These are phyloP conservation scores for Nezara viridula DNA, from an alignment of 2,888 invertebrate species.

Conservation along the genomic window DNA sequence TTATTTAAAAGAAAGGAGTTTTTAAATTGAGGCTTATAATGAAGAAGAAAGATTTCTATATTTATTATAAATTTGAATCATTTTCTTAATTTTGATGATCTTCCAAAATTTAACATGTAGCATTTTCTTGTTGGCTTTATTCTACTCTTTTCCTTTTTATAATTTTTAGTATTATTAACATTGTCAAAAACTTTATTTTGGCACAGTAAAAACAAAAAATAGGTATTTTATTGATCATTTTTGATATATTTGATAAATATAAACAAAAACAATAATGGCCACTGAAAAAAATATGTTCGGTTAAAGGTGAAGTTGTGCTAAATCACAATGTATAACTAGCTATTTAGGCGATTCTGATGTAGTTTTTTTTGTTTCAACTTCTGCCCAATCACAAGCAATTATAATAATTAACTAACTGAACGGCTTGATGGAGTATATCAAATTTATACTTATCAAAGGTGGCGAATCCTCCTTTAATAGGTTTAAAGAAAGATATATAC, in stretches of 20 bases:
- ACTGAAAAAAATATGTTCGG: not conserved
- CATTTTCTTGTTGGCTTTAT: not conserved
- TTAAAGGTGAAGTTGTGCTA: not conserved
- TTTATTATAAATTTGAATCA: not conserved
- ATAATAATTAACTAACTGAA: not conserved
- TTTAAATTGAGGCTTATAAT: not conserved
- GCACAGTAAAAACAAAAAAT: too few relatives aligned
- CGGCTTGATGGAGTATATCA: too few relatives aligned
- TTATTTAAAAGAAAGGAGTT: not conserved
- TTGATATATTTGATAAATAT: too few relatives aligned
- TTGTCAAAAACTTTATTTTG: not conserved
- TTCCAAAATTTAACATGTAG: constrained; percentile 5
- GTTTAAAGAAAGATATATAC: not conserved
- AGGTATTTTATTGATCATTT: too few relatives aligned
- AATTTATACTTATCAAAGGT: too few relatives aligned
- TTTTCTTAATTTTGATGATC: not conserved
- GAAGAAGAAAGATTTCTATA: not conserved
- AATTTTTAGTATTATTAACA: not conserved
- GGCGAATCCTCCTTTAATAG: not conserved
- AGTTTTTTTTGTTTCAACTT: not conserved
- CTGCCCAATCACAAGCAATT: not conserved
- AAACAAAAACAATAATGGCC: not conserved
- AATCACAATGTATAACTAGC: not conserved
- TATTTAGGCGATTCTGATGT: not conserved
- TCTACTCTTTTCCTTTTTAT: not conserved